Evolutionary conservation across 2,113 vertebrate genomes (phyloP).

Genomic region (Prunella fulvescens): DNA sequence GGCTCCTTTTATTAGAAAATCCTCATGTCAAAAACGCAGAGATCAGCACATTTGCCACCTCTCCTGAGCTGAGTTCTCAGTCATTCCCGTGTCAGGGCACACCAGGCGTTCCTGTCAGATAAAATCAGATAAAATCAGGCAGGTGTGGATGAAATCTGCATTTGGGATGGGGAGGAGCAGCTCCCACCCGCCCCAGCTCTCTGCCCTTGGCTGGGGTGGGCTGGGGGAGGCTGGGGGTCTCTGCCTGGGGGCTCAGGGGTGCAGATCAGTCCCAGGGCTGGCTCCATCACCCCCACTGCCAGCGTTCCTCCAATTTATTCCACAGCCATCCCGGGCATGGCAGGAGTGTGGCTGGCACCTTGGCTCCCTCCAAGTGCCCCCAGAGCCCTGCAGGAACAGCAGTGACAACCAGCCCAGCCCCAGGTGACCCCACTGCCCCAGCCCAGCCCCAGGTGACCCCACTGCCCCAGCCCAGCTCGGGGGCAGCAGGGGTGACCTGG

Average conservation of each 20-base stretch:
- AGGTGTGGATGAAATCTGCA: background rate
- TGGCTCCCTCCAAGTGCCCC: accelerated
- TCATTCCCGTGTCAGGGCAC: background rate
- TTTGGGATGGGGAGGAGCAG: accelerated
- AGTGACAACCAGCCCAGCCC: background rate
- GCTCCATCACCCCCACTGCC: background rate
- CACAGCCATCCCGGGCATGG: accelerated
- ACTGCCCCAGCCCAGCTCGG: background rate
- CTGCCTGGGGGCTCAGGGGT: background rate
- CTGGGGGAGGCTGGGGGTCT: background rate
- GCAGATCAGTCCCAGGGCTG: accelerated
- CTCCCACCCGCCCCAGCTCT: background rate
- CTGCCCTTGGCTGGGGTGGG: accelerated
- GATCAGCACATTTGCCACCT: background rate
- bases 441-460: background rate
- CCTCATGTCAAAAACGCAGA: accelerated
- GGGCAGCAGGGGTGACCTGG: background rate
- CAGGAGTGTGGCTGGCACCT: background rate
- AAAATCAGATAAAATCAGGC: too few relatives aligned
- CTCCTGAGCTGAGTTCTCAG: background rate
- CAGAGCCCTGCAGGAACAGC: background rate
- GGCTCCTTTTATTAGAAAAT: background rate
- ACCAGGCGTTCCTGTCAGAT: accelerated
- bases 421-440: background rate
- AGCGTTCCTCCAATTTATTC: accelerated